phyloP scores from a whole-genome alignment of 2,113 vertebrate species.

The human (Homo sapiens) region DNA sequence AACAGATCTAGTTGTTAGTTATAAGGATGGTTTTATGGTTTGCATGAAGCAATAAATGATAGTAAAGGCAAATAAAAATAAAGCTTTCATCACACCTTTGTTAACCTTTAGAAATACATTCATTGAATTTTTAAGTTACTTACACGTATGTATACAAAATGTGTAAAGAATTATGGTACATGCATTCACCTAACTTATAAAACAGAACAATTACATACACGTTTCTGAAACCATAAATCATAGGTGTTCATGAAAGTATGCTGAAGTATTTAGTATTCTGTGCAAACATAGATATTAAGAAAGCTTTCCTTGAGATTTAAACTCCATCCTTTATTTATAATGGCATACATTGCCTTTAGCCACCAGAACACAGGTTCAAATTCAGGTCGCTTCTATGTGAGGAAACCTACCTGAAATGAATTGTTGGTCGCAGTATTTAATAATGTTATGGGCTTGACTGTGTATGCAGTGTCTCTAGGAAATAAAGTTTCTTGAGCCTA shows the following conservation, averaged over 20 bases:
- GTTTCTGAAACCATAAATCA: constrained; percentile 36
- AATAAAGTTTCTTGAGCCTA: constrained; percentile 19
- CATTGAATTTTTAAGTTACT: constrained; percentile 40
- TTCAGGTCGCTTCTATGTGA: constrained; percentile 55
- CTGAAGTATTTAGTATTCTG: constrained; percentile 15
- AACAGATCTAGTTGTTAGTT: constrained; percentile 39
- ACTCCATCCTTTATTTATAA: constrained; percentile 24
- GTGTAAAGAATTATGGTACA: constrained; percentile 20
- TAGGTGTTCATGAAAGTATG: constrained; percentile 45
- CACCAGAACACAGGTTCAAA: constrained; percentile 52
- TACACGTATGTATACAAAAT: constrained; percentile 31
- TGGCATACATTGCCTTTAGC: constrained; percentile 41
- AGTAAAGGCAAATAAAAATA: constrained; percentile 47
- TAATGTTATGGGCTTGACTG: constrained; percentile 10
- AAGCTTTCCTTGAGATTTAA: constrained; percentile 46
- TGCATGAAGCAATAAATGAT: constrained; percentile 53
- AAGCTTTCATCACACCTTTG: constrained; percentile 59
- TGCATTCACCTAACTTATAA: constrained; percentile 23
- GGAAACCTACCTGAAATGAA: constrained; percentile 36
- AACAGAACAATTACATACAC: neutral
- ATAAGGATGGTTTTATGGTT: constrained; percentile 49
- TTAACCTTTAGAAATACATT: constrained; percentile 49
- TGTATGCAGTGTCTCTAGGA: constrained; percentile 5
- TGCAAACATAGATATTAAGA: constrained; percentile 51
- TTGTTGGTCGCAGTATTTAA: constrained; percentile 43